phyloP scores from a whole-genome alignment of 2,888 invertebrate species.

The Erebia palarica region DNA sequence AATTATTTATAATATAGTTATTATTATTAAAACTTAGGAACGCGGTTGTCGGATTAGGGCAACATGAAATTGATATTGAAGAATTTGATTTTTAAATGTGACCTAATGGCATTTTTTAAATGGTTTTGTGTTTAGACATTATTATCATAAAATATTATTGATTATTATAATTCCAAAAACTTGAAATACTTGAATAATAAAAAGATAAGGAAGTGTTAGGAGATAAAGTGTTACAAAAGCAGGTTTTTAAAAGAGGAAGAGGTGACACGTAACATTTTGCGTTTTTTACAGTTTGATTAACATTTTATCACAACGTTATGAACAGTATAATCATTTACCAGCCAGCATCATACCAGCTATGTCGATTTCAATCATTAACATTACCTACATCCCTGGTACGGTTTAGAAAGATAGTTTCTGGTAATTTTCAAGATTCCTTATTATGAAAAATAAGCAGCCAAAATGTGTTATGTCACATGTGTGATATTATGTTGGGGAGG shows the following conservation, averaged over 20 bases:
- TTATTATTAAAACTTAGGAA: neutral
- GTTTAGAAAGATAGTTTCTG: constrained; percentile 29
- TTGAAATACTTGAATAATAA: constrained; percentile 3
- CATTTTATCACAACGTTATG: constrained; percentile 25
- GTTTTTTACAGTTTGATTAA: neutral
- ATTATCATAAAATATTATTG: constrained; percentile 3
- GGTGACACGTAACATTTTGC: neutral
- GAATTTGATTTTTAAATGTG: constrained; percentile 4
- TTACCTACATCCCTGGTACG: constrained; percentile 9
- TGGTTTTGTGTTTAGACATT: neutral
- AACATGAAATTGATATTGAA: neutral
- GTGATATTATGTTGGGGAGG: too few relatives aligned
- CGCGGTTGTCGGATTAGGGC: neutral
- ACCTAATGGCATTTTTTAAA: constrained; percentile 15
- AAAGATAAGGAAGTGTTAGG: constrained; percentile 21
- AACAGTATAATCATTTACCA: neutral
- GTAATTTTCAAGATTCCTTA: constrained; percentile 28
- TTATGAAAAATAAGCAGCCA: constrained; percentile 14
- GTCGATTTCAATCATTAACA: constrained; percentile 2
- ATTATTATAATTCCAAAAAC: constrained; percentile 1
- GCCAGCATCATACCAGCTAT: neutral
- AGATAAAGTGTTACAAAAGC: constrained; percentile 25
- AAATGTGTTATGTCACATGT: constrained; percentile 1
- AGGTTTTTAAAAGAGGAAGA: constrained; percentile 19
- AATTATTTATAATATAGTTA: neutral